Percentiles rank a stretch among this genome's conserved stretches.
These are phyloP conservation scores for Eupithecia pulchellata DNA, from an alignment of 2,888 invertebrate genomes.

Conservation along the genomic window DNA sequence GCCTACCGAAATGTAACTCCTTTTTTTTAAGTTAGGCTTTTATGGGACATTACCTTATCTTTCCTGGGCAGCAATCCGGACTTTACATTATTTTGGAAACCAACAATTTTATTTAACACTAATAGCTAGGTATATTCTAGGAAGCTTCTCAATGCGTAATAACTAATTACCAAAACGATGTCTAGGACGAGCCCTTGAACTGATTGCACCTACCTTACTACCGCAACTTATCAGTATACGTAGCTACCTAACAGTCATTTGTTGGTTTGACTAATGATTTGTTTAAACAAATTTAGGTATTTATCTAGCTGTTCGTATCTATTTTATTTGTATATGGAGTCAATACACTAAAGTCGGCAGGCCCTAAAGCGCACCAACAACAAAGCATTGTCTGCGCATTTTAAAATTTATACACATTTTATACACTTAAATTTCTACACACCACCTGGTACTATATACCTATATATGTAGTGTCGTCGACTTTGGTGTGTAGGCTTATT, in stretches of 20 bases:
- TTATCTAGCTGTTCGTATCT: not conserved
- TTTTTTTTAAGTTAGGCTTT: too few species aligned
- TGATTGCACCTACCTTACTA: constrained; percentile 7
- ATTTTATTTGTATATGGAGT: not conserved
- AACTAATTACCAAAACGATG: constrained; percentile 26
- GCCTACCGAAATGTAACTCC: too few species aligned
- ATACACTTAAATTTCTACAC: too few species aligned
- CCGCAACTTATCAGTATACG: constrained; percentile 4
- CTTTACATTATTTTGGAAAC: not conserved
- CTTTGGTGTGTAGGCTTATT: too few species aligned
- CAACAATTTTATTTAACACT: not conserved
- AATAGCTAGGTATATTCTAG: not conserved
- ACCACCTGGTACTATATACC: too few species aligned
- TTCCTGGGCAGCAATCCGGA: not conserved
- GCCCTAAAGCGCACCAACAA: too few species aligned
- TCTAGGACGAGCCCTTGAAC: constrained; percentile 29
- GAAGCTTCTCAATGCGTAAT: not conserved
- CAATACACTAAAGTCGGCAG: too few species aligned
- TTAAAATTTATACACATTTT: too few species aligned
- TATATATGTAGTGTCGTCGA: too few species aligned
- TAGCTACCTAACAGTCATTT: not conserved
- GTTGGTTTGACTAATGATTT: constrained; percentile 5
- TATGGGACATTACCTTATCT: not conserved
- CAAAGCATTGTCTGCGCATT: too few species aligned
- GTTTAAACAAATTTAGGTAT: not conserved